Evolutionary conservation across 1,140 invertebrate species (phyloP).

Genomic region (Antheraea pernyi): DNA sequence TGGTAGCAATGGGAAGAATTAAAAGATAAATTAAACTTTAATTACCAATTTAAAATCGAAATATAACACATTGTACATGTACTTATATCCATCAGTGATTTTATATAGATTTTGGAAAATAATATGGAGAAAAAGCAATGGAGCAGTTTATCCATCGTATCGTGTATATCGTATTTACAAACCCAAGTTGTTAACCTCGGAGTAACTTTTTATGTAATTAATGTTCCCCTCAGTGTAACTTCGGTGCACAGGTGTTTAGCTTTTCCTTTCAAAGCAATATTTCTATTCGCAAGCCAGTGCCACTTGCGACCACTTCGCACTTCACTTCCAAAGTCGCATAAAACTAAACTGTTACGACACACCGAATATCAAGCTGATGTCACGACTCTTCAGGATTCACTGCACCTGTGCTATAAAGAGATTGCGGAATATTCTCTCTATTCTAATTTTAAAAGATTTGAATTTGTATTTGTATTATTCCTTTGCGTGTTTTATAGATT

Average conservation of each 20-base stretch:
- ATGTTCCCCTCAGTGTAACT: slow-evolving; percentile 37
- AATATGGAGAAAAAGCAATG: too few relatives aligned
- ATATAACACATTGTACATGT: too few relatives aligned
- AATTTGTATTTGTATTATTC: too few relatives aligned
- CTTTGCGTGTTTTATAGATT: neutral
- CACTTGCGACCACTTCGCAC: slow-evolving; percentile 66
- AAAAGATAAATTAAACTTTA: too few relatives aligned
- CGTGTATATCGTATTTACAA: neutral
- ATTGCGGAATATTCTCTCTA: slow-evolving; percentile 35
- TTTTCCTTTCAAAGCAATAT: slow-evolving; percentile 44
- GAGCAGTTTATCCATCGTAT: too few relatives aligned
- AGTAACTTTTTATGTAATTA: slow-evolving; percentile 54
- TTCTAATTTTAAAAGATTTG: neutral
- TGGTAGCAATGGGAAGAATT: too few relatives aligned
- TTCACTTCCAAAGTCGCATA: slow-evolving; percentile 49
- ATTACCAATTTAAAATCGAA: too few relatives aligned
- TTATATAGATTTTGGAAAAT: too few relatives aligned
- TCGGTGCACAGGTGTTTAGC: slow-evolving; percentile 51
- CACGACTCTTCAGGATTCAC: slow-evolving; percentile 41
- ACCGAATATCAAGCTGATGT: slow-evolving; percentile 51
- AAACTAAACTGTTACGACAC: slow-evolving; percentile 59
- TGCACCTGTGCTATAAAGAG: slow-evolving; percentile 55
- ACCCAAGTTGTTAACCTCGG: neutral
- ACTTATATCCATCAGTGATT: too few relatives aligned
- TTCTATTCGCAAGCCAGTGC: slow-evolving; percentile 42